Percentiles rank a stretch among this genome's conserved stretches.
Conservation (phyloP, 2,797 vertebrate species). For the Pogoniulus pusillus region DNA sequence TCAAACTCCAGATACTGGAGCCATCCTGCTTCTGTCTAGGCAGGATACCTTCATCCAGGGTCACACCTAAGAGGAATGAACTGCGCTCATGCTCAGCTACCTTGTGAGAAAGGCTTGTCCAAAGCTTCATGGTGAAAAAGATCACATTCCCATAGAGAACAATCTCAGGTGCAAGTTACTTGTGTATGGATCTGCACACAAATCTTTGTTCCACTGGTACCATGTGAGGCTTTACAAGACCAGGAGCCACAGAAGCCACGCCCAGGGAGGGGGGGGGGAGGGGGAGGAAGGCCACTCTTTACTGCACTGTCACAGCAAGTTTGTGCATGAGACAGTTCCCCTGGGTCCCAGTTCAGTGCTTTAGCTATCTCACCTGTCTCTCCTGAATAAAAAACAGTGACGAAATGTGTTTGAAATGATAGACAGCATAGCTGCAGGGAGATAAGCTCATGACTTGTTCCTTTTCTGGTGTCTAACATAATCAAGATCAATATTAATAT, state of each 20-base stretch:
- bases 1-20: conserved; percentile 9
- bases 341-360: not conserved
- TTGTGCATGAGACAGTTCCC: not conserved
- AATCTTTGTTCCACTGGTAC: not conserved
- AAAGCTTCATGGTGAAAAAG: not conserved
- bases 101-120: not conserved
- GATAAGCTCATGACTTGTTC: not conserved
- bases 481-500: not conserved
- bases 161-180: not conserved
- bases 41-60: not conserved
- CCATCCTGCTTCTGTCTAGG: too few relatives aligned
- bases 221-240: not conserved
- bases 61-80: not conserved
- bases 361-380: not conserved
- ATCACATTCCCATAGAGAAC: not conserved
- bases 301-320: not conserved
- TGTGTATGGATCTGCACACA: accelerated
- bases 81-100: not conserved
- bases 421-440: not conserved
- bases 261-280: too few relatives aligned
- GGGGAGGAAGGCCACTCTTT: too few relatives aligned
- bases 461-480: not conserved
- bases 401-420: not conserved
- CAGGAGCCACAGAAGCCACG: not conserved
- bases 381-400: not conserved